Conservation (phyloP, 2,113 vertebrate genomes). For the Clarias magur region DNA sequence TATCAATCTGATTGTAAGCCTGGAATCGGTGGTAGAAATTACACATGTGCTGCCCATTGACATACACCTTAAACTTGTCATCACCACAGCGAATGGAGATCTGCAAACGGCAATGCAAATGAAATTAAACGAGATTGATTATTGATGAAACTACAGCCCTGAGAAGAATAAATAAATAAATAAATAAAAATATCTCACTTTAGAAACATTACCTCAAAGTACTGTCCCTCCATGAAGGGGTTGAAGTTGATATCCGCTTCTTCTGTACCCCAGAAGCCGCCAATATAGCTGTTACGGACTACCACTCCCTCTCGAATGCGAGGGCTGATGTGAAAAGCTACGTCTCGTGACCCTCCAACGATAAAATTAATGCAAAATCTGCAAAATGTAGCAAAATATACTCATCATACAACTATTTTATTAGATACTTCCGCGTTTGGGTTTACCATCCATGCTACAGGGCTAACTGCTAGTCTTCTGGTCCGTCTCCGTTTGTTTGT, state of each 20-base stretch:
- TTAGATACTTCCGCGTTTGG: too few relatives aligned
- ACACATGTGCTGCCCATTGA: constrained; percentile 79
- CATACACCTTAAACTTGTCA: constrained; percentile 77
- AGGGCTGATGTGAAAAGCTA: constrained; percentile 78
- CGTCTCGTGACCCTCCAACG: constrained; percentile 57
- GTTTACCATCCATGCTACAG: too few relatives aligned
- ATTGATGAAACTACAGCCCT: background rate
- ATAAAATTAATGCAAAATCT: constrained; percentile 77
- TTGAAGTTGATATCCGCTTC: constrained; percentile 67
- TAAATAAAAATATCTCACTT: background rate
- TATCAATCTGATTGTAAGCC: constrained; percentile 70
- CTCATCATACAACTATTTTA: too few relatives aligned
- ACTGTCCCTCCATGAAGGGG: constrained; percentile 78
- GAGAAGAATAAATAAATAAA: background rate
- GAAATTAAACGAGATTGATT: background rate
- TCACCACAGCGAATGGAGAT: constrained; percentile 79
- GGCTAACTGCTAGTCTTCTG: too few relatives aligned
- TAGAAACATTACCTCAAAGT: constrained; percentile 78
- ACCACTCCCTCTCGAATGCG: constrained; percentile 60
- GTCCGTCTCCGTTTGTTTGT: too few relatives aligned
- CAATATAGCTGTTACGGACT: constrained; percentile 75
- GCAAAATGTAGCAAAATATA: constrained; percentile 21
- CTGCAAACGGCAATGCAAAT: constrained; percentile 53
- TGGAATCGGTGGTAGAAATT: constrained; percentile 72
- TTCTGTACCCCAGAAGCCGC: constrained; percentile 73